Percentiles rank a stretch among this genome's conserved stretches.
These are phyloP conservation scores for Ormyrus rosae DNA, from an alignment of 2,888 invertebrate species.

Conservation along the genomic window DNA sequence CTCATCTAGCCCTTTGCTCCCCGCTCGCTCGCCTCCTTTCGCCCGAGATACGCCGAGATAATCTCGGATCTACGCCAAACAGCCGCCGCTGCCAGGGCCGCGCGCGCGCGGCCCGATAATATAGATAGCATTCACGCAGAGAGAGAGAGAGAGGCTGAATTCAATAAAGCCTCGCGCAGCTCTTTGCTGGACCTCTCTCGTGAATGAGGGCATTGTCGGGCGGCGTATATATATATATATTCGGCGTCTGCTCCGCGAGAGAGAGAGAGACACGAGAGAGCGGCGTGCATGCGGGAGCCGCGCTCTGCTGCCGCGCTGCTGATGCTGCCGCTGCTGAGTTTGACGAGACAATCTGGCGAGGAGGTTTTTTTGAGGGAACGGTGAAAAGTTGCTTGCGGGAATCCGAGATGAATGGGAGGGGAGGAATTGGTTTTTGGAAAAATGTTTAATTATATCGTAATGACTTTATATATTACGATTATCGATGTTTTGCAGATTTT, in stretches of 20 bases:
- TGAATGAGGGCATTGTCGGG: constrained; percentile 50
- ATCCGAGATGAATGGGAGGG: too few relatives aligned
- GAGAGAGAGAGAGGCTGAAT: constrained; percentile 59
- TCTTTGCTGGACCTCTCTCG: constrained; percentile 14
- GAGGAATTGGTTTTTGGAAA: too few relatives aligned
- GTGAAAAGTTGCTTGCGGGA: too few relatives aligned
- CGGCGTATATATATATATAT: neutral
- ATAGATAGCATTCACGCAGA: constrained; percentile 72
- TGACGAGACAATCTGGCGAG: constrained; percentile 13
- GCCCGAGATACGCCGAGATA: constrained; percentile 70
- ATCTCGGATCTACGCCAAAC: constrained; percentile 75
- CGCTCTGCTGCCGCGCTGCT: too few relatives aligned
- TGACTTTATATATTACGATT: too few relatives aligned
- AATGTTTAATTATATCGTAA: too few relatives aligned
- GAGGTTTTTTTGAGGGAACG: neutral
- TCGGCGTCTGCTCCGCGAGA: neutral
- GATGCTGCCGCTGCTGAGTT: neutral
- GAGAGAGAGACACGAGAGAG: too few relatives aligned
- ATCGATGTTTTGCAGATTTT: too few relatives aligned
- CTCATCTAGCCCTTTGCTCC: constrained; percentile 57
- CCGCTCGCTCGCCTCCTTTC: constrained; percentile 63
- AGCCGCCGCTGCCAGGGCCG: constrained; percentile 56
- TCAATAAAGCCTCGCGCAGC: constrained; percentile 67
- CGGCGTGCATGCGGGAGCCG: too few relatives aligned
- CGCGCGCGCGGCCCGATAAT: constrained; percentile 70